Evolutionary conservation across 2,113 vertebrate genomes (phyloP).

Genomic region (Arenaria interpres): DNA sequence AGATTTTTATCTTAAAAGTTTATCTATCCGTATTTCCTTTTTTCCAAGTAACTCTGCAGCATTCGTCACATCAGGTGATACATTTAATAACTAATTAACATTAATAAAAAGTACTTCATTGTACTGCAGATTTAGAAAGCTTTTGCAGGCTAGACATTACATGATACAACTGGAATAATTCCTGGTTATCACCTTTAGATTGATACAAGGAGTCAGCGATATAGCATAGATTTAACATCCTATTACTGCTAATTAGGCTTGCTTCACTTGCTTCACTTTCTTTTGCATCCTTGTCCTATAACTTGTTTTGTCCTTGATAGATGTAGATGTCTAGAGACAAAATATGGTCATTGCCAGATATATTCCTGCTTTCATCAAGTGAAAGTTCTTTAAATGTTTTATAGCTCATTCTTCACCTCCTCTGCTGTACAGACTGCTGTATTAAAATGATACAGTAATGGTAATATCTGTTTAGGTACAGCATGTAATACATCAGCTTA

Average conservation of each 20-base stretch:
- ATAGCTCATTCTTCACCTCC: neutral
- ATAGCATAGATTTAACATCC: constrained; percentile 17
- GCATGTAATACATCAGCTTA: neutral
- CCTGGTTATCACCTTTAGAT: neutral
- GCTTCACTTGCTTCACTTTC: constrained; percentile 44
- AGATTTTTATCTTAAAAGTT: neutral
- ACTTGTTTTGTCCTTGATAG: constrained; percentile 15
- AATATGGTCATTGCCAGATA: neutral
- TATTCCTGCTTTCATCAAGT: neutral
- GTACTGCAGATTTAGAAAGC: neutral
- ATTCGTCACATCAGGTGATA: neutral
- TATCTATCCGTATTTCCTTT: neutral
- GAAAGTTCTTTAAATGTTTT: neutral
- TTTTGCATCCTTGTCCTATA: neutral
- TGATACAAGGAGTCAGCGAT: neutral
- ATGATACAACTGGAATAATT: neutral
- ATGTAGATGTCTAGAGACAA: neutral
- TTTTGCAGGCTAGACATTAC: neutral
- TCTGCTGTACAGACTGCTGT: neutral
- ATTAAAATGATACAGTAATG: neutral
- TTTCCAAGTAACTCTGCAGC: neutral
- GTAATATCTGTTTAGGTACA: neutral
- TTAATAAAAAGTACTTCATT: neutral
- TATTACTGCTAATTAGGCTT: constrained; percentile 48
- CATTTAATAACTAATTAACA: neutral